phyloP scores from a whole-genome alignment of 2,797 vertebrate genomes.

The Siniperca obscura region DNA sequence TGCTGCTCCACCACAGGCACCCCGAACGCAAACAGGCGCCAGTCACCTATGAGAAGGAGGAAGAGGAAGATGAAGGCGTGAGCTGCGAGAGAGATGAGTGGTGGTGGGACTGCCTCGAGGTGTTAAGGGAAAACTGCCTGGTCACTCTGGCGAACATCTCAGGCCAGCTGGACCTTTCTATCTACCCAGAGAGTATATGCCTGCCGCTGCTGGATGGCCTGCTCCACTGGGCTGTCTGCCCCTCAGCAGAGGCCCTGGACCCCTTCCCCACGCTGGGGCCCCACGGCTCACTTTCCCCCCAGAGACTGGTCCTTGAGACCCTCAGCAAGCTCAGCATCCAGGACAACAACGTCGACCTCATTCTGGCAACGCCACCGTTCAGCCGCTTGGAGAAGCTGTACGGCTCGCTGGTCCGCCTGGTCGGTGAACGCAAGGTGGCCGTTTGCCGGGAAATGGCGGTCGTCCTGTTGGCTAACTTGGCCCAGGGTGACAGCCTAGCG shows the following conservation, averaged over 20 bases:
- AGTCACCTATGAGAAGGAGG: conserved; percentile 97
- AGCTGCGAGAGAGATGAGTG: conserved; percentile 96
- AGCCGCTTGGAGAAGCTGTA: conserved; percentile 97
- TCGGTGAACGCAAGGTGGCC: conserved; percentile 97
- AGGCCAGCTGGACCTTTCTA: conserved; percentile 96
- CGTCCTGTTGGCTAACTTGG: conserved; percentile 97
- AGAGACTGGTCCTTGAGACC: conserved; percentile 98
- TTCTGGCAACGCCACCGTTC: conserved; percentile 97
- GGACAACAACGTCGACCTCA: conserved; percentile 99
- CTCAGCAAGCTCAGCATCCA: conserved; percentile 99
- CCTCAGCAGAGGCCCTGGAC: conserved; percentile 97
- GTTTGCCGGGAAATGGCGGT: conserved; percentile 99
- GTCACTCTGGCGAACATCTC: conserved; percentile 98
- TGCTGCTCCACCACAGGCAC: conserved; percentile 96
- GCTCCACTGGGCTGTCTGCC: conserved; percentile 98
- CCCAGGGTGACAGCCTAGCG: conserved; percentile 95
- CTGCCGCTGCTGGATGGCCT: conserved; percentile 97
- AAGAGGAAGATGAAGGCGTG: conserved; percentile 94
- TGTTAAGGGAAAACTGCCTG: conserved; percentile 95
- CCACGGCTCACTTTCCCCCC: conserved; percentile 94
- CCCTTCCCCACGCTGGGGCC: conserved; percentile 96
- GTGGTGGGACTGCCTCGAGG: conserved; percentile 99
- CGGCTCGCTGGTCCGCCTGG: conserved; percentile 94
- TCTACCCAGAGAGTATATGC: conserved; percentile 98
- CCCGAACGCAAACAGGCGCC: conserved; percentile 96